Evolutionary conservation across 2,797 vertebrate genomes (phyloP).

Genomic region (Tympanoctomys barrerae): DNA sequence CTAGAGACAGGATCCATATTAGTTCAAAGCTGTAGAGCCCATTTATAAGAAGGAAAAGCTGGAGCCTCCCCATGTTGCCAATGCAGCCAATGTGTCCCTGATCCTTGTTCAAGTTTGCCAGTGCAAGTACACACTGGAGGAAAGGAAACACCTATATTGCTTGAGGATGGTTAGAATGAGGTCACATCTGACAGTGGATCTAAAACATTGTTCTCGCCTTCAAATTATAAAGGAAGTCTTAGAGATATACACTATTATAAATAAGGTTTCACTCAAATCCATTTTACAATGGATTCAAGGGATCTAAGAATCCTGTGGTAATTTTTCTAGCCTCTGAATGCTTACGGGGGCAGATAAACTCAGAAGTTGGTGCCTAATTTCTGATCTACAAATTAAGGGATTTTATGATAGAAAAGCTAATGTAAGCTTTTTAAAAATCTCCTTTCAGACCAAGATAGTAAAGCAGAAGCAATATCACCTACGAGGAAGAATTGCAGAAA

Average conservation of each 20-base stretch:
- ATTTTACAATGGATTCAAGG: neutral
- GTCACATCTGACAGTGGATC: neutral
- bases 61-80: neutral
- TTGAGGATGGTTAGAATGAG: neutral
- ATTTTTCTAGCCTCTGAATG: neutral
- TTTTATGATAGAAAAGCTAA: neutral
- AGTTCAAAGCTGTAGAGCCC: neutral
- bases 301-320: neutral
- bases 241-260: neutral
- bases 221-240: neutral
- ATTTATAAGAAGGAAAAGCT: neutral
- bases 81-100: neutral
- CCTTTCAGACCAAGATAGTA: neutral
- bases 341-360: neutral
- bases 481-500: neutral
- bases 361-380: slow-evolving; percentile 13
- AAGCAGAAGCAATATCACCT: neutral
- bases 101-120: neutral
- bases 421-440: neutral
- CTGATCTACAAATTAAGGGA: slow-evolving; percentile 28
- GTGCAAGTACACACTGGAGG: neutral
- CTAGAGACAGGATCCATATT: neutral
- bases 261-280: neutral
- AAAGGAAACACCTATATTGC: neutral
- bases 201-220: neutral